Base-by-base conservation (phyloP, 2,888 invertebrate genomes). In the Dolichomitus sp. region DNA sequence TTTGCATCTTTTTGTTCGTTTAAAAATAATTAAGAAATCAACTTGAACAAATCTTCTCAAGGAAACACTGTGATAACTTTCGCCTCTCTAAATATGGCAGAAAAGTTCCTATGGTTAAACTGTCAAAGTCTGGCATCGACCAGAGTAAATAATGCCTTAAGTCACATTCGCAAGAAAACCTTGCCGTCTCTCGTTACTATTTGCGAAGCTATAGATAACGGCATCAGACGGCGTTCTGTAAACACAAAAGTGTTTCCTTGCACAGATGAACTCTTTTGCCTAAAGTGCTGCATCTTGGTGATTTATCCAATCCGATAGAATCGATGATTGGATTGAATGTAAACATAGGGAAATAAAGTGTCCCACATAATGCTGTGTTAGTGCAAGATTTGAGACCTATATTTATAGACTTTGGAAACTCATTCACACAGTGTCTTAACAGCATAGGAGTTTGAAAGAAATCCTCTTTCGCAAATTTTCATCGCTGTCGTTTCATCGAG, bases 281-380 rank as follows among this genome's bases (percentile, higher is more conserved):
- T 11, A 7, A 19, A 61, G 17, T 37, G 40, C 19, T 37, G 45
- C 27, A 42, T 19, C 73, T 37, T 9, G 33, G 61, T 37, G 19
- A 61, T 73, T 61, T 14, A 73, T 50, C 33, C 45, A 14, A 37
- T 37, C 37, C 23, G n/a, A 30, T 33, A 1, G 37, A 37, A 61
- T 37, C 37, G 48, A 48, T 73, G 37, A 73, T 65, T 65, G 65
- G 65, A 65, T 65, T 65, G 27, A 65, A 65, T 65, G 65, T 45
- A 65, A 65, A 65, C 65, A 27, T 61, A 61, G 40, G 61, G 19
- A 61, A 37, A 14, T 27, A 23, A 42, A 42, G n/a, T 65, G 42
- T 45, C 65, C 17, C 65, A 14, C 5, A 7, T 37, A 40, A 9
- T 17, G 9, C 0, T 45, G n/a, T 23, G 42, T 42, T 14, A 11